A percentile compares a stretch with the other conserved stretches of the same genome.
Conservation (phyloP, 2,888 invertebrate species). For the Rapana venosa region DNA sequence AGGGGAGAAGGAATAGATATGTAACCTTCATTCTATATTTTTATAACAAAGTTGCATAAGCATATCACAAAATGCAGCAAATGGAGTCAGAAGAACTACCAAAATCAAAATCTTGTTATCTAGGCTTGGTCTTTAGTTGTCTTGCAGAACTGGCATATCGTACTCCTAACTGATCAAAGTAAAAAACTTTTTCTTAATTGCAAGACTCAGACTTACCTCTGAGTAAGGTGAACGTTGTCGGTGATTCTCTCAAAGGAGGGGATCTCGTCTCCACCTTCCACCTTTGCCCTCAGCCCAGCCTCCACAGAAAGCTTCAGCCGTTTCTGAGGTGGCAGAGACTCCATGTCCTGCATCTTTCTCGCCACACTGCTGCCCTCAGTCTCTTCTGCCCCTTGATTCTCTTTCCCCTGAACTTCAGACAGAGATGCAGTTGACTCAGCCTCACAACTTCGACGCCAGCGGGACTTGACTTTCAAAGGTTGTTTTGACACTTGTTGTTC, state of each 20-base stretch:
- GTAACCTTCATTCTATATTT: too few species aligned
- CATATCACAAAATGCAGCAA: too few species aligned
- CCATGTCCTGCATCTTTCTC: background rate
- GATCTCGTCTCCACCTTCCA: conserved; percentile 71
- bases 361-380: background rate
- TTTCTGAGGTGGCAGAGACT: conserved; percentile 25
- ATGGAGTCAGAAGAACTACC: too few species aligned
- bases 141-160: too few species aligned
- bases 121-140: too few species aligned
- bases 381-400: conserved; percentile 28
- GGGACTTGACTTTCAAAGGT: conserved; percentile 64
- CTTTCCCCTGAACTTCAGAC: conserved; percentile 14
- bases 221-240: conserved; percentile 91
- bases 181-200: too few species aligned
- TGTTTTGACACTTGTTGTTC: background rate
- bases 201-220: conserved; percentile 81
- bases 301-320: conserved; percentile 27
- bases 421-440: conserved; percentile 57
- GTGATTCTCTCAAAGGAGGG: conserved; percentile 88
- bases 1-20: too few species aligned
- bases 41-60: too few species aligned
- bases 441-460: conserved; percentile 72
- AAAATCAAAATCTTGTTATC: too few species aligned
- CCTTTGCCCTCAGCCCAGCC: background rate
- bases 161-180: too few species aligned